These are phyloP conservation scores for Nannoperca australis DNA, from an alignment of 2,797 vertebrate species.

Conservation along the genomic window DNA sequence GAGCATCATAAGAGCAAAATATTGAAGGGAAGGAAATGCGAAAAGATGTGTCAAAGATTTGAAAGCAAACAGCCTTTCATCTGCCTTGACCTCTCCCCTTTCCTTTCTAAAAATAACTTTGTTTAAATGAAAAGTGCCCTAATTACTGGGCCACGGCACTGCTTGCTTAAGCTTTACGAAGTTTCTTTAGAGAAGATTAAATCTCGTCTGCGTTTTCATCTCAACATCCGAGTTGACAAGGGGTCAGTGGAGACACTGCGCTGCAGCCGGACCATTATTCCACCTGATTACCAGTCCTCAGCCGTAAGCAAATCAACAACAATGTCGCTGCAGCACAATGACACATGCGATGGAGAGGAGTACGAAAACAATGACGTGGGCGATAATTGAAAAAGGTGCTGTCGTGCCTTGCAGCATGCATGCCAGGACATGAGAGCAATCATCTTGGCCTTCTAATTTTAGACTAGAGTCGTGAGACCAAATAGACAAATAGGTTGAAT, in stretches of 20 bases:
- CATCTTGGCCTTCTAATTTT: constrained; percentile 53
- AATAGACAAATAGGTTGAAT: constrained; percentile 20
- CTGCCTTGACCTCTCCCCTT: not conserved
- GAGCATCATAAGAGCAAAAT: not conserved
- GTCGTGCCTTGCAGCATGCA: constrained; percentile 7
- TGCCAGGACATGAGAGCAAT: constrained; percentile 51
- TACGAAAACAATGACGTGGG: constrained; percentile 8
- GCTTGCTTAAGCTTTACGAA: not conserved
- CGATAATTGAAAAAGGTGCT: constrained; percentile 43
- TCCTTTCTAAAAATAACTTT: constrained; percentile 13
- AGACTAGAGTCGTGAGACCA: constrained; percentile 38
- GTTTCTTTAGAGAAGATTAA: not conserved
- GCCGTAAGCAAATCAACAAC: not conserved
- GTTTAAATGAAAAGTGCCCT: not conserved
- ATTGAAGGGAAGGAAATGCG: not conserved
- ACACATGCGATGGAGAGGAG: not conserved
- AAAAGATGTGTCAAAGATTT: not conserved
- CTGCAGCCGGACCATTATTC: constrained; percentile 29
- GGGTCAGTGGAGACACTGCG: not conserved
- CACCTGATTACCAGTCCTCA: constrained; percentile 20
- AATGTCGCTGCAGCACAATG: constrained; percentile 16
- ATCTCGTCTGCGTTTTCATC: constrained; percentile 7
- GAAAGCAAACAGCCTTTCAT: not conserved
- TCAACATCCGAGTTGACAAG: constrained; percentile 11
- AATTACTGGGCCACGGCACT: not conserved